Conservation (phyloP, 2,888 invertebrate genomes). For the Oxyscelio sp. region DNA sequence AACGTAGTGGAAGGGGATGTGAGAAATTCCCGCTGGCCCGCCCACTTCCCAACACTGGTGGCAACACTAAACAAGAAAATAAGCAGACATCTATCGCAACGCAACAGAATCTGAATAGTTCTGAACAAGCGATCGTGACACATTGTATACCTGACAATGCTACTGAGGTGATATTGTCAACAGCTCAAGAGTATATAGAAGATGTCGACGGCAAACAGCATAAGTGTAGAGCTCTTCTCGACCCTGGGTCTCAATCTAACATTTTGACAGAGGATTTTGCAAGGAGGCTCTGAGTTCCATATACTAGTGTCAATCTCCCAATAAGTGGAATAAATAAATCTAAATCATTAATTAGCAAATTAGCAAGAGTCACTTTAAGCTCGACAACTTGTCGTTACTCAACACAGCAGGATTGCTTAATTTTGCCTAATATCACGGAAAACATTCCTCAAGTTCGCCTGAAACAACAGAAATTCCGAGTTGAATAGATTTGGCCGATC, state of each 20-base stretch:
- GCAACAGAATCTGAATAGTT: background rate
- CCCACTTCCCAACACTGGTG: too few relatives aligned
- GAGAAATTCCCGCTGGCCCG: too few relatives aligned
- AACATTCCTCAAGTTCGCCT: slow-evolving; percentile 1
- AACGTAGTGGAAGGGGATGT: too few relatives aligned
- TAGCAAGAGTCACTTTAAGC: background rate
- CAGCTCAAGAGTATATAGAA: slow-evolving; percentile 6
- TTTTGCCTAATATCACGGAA: slow-evolving; percentile 1
- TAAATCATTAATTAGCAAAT: background rate
- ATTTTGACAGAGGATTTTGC: slow-evolving; percentile 8
- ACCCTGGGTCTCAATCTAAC: slow-evolving; percentile 9
- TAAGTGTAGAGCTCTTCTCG: slow-evolving; percentile 15
- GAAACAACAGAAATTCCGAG: background rate
- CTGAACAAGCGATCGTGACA: background rate
- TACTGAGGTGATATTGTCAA: slow-evolving; percentile 4
- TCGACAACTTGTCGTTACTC: background rate
- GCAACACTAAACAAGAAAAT: background rate
- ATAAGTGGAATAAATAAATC: background rate
- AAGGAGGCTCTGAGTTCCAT: background rate
- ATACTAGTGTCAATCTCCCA: background rate
- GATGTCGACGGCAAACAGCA: slow-evolving; percentile 9
- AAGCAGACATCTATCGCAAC: too few relatives aligned
- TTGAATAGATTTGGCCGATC: too few relatives aligned
- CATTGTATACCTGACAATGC: background rate
- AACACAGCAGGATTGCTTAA: background rate